These are phyloP conservation scores for Falco cherrug DNA, from an alignment of 2,797 vertebrate species.

Conservation along the genomic window DNA sequence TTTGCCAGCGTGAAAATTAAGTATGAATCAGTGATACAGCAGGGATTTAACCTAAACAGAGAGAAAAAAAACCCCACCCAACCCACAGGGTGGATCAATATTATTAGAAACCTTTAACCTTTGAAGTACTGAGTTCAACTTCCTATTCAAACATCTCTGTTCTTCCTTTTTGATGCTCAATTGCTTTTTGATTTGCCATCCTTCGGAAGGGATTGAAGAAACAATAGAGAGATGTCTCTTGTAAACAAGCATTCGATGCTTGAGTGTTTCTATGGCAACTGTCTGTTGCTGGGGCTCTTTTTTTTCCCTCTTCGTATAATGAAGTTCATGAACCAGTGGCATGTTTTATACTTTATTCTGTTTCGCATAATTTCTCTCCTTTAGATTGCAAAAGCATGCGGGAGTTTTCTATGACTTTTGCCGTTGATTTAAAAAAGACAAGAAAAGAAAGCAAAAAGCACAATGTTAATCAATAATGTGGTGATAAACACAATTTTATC, in stretches of 20 bases:
- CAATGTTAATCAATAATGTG: constrained; percentile 76
- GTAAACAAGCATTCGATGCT: constrained; percentile 90
- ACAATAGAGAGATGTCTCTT: constrained; percentile 87
- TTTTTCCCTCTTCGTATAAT: constrained; percentile 85
- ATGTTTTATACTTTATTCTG: constrained; percentile 79
- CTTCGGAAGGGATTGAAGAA: constrained; percentile 77
- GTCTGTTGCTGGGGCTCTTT: constrained; percentile 88
- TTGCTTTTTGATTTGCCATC: constrained; percentile 80
- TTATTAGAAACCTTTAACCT: constrained; percentile 77
- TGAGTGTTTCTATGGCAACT: constrained; percentile 90
- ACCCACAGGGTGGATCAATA: constrained; percentile 76
- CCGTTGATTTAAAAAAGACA: constrained; percentile 65
- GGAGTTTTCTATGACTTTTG: constrained; percentile 78
- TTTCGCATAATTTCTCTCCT: constrained; percentile 78
- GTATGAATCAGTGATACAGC: constrained; percentile 77
- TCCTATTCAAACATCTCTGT: constrained; percentile 78
- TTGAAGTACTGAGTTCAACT: constrained; percentile 75
- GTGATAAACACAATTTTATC: constrained; percentile 68
- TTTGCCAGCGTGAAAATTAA: constrained; percentile 82
- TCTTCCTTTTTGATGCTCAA: constrained; percentile 79
- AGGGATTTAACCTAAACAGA: constrained; percentile 80
- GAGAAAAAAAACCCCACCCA: not conserved
- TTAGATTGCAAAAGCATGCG: constrained; percentile 81
- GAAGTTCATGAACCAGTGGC: constrained; percentile 90
- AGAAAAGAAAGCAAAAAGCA: constrained; percentile 72